A percentile compares a stretch with the other conserved stretches of the same genome.
These are phyloP conservation scores for Drosophila ambigua DNA, from an alignment of 1,140 invertebrate species.

Conservation along the genomic window DNA sequence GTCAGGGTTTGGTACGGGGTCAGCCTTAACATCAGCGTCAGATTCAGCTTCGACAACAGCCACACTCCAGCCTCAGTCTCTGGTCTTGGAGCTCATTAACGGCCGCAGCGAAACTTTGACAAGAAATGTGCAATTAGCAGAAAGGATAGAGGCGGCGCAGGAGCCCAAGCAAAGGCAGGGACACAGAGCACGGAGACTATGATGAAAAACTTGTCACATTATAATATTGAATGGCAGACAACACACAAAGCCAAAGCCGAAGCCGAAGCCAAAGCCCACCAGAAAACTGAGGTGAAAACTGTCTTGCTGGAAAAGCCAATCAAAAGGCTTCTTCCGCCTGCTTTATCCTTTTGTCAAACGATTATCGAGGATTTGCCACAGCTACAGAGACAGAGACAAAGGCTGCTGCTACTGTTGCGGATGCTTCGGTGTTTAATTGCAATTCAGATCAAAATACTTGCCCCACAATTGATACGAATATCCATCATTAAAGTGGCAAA, in stretches of 20 bases:
- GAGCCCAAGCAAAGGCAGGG: background rate
- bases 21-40: constrained; percentile 11
- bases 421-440: too few relatives aligned
- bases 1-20: constrained; percentile 19
- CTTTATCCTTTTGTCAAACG: too few relatives aligned
- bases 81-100: constrained; percentile 61
- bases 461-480: too few relatives aligned
- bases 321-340: too few relatives aligned
- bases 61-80: background rate
- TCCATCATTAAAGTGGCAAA: too few relatives aligned
- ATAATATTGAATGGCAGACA: constrained; percentile 75
- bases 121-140: constrained; percentile 77
- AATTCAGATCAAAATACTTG: too few relatives aligned
- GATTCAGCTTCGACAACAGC: background rate
- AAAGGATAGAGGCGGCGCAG: background rate
- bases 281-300: background rate
- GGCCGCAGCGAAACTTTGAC: constrained; percentile 65
- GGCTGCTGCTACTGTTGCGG: too few relatives aligned
- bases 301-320: too few relatives aligned
- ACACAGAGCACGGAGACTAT: background rate
- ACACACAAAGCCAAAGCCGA: background rate
- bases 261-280: background rate
- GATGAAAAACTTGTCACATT: constrained; percentile 66
- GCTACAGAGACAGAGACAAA: too few relatives aligned
- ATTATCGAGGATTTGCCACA: too few relatives aligned